Percentiles rank a stretch among this genome's conserved stretches.
These are phyloP conservation scores for Herpetotheres cachinnans DNA, from an alignment of 2,113 vertebrate species.

Conservation along the genomic window DNA sequence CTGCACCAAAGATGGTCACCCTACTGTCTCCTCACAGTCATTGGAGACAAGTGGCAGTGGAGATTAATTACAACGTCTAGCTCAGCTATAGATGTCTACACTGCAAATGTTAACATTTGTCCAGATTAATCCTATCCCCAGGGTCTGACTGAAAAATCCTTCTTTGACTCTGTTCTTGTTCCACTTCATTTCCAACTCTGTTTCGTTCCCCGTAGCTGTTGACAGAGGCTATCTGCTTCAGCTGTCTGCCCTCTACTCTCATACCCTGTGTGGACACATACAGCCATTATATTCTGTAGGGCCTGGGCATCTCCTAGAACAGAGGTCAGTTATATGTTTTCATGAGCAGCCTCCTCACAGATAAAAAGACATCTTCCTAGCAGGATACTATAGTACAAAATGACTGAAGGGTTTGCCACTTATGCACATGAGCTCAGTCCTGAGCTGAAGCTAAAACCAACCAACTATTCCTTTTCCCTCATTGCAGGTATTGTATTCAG, in stretches of 20 bases:
- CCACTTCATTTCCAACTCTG: not conserved
- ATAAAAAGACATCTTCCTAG: not conserved
- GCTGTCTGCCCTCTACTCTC: not conserved
- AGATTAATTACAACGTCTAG: not conserved
- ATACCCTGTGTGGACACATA: not conserved
- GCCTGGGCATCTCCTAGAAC: not conserved
- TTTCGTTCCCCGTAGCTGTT: not conserved
- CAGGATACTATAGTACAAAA: not conserved
- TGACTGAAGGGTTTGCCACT: not conserved
- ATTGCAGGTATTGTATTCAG: not conserved
- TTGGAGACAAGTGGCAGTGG: not conserved
- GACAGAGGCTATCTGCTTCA: not conserved
- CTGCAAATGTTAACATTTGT: not conserved
- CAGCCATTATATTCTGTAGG: not conserved
- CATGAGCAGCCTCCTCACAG: not conserved
- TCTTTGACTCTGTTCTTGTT: not conserved
- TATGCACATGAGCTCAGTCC: fast-evolving
- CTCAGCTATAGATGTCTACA: not conserved
- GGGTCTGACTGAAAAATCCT: not conserved
- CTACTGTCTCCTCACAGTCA: not conserved
- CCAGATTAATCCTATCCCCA: not conserved
- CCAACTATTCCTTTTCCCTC: not conserved
- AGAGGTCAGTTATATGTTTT: not conserved
- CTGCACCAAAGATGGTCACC: not conserved
- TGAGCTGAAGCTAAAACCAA: not conserved